A percentile compares a stretch with the other conserved stretches of the same genome.
These are phyloP conservation scores for Drosophila anceps DNA, from an alignment of 2,888 invertebrate genomes.

Conservation along the genomic window DNA sequence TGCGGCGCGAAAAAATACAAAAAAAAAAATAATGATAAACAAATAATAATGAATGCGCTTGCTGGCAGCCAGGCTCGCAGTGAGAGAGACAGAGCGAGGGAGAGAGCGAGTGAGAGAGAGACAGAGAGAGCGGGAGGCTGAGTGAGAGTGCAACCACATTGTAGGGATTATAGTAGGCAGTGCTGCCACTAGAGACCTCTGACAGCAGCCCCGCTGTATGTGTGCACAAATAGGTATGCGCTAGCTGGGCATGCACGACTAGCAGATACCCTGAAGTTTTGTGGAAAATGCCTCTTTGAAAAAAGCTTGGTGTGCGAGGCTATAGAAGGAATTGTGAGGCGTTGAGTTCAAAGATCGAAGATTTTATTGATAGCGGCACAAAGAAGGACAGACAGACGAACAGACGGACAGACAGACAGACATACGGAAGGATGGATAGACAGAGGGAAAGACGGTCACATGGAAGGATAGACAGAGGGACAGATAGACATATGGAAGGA, in stretches of 20 bases:
- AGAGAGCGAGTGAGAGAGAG: background rate
- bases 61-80: constrained; percentile 2
- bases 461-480: background rate
- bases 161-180: background rate
- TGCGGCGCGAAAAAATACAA: constrained; percentile 49
- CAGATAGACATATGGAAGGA: background rate
- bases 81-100: background rate
- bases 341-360: no score
- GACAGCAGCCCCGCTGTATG: background rate
- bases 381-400: background rate
- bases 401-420: background rate
- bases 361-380: background rate
- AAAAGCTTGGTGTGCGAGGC: no score
- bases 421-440: background rate
- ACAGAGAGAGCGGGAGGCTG: background rate
- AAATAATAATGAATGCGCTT: constrained; percentile 41
- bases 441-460: background rate
- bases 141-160: background rate
- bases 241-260: background rate
- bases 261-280: background rate
- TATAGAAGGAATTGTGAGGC: no score
- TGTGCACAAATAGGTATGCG: background rate
- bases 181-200: background rate
- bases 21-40: constrained; percentile 30
- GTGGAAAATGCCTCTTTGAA: background rate